Conservation (phyloP, 2,113 vertebrate species). For the Oreochromis spilurus region DNA sequence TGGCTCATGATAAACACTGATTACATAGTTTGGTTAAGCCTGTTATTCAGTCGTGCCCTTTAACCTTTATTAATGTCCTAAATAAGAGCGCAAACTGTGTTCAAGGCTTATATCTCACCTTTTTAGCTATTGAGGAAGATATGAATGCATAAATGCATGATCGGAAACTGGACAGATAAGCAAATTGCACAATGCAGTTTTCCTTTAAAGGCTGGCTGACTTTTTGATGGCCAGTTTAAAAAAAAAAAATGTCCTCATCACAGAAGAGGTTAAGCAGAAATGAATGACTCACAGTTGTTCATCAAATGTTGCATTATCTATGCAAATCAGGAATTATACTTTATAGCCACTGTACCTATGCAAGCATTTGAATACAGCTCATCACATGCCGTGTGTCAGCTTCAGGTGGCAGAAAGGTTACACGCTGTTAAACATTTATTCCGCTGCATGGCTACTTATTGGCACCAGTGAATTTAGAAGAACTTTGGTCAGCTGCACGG, state of each 20-base stretch:
- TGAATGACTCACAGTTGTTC: not conserved
- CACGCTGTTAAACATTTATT: not conserved
- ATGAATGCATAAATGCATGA: not conserved
- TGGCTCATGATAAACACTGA: not conserved
- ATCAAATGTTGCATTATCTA: not conserved
- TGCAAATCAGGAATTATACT: constrained; percentile 4
- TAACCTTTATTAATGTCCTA: not conserved
- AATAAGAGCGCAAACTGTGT: not conserved
- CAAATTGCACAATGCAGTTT: not conserved
- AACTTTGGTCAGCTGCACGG: not conserved
- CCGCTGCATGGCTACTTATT: not conserved
- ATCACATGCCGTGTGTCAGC: not conserved
- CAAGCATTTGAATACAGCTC: not conserved
- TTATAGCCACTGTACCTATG: not conserved
- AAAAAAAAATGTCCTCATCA: not conserved
- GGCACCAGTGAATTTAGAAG: not conserved
- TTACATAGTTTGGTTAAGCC: not conserved
- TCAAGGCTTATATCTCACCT: not conserved
- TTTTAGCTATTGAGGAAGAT: not conserved
- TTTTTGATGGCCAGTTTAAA: not conserved
- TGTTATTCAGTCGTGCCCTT: not conserved
- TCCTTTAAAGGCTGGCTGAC: not conserved
- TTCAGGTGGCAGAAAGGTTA: not conserved
- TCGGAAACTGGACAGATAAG: not conserved
- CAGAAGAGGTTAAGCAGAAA: not conserved